A percentile compares a stretch with the other conserved stretches of the same genome.
These are phyloP conservation scores for Cartodere bifasciata DNA, from an alignment of 2,888 invertebrate species.

Conservation along the genomic window DNA sequence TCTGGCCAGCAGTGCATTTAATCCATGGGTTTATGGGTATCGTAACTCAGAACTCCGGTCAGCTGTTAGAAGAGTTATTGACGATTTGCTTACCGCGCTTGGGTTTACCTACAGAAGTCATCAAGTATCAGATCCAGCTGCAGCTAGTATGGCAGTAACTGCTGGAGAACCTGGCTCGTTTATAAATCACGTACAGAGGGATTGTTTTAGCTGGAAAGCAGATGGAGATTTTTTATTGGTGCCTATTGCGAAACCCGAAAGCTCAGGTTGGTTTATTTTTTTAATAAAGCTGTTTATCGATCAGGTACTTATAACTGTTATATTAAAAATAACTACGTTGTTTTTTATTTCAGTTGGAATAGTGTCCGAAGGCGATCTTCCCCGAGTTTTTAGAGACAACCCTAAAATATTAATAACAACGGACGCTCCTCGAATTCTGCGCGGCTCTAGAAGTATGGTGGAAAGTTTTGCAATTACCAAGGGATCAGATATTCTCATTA, in stretches of 20 bases:
- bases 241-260: conserved; percentile 32
- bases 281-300: no score
- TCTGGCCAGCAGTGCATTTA: conserved; percentile 44
- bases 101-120: conserved; percentile 33
- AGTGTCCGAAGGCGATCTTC: conserved; percentile 21
- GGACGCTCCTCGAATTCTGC: conserved; percentile 19
- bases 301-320: no score
- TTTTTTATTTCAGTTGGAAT: no score
- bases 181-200: conserved; percentile 30
- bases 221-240: conserved; percentile 29
- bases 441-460: conserved; percentile 29
- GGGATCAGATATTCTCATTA: conserved; percentile 29
- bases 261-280: no score
- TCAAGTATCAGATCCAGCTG: conserved; percentile 25
- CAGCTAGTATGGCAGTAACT: conserved; percentile 32
- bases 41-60: conserved; percentile 47
- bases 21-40: conserved; percentile 54
- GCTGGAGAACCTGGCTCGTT: conserved; percentile 32
- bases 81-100: conserved; percentile 37
- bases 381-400: conserved; percentile 20
- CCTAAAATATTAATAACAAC: conserved; percentile 23
- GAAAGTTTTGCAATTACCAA: conserved; percentile 29
- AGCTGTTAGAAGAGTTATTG: conserved; percentile 43
- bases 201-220: conserved; percentile 22
- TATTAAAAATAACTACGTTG: no score